Percentiles rank a stretch among this genome's conserved stretches.
Conservation (phyloP, 2,888 invertebrate species). For the Hylaea fasciaria region DNA sequence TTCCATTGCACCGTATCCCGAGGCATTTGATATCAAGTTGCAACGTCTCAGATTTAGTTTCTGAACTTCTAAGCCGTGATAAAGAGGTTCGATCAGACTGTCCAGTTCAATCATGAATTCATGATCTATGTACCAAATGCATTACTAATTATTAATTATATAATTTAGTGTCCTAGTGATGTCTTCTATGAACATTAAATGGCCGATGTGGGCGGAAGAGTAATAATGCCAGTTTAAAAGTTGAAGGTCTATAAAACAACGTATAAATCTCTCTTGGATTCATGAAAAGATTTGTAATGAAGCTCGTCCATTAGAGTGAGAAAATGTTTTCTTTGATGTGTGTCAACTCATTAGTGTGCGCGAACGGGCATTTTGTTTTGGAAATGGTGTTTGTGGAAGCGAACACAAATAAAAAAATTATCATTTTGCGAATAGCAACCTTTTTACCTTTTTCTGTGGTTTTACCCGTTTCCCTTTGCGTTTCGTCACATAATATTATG, state of each 20-base stretch:
- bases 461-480: no score
- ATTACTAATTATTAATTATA: slow-evolving; percentile 17
- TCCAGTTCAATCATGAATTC: slow-evolving; percentile 1
- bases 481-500: no score
- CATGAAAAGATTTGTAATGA: slow-evolving; percentile 26
- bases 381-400: slow-evolving; percentile 27
- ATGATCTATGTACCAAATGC: slow-evolving; percentile 11
- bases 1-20: slow-evolving; percentile 15
- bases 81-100: neutral
- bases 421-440: neutral
- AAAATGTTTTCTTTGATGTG: slow-evolving; percentile 38
- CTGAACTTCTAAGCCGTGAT: slow-evolving; percentile 1
- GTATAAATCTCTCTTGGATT: slow-evolving; percentile 31
- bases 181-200: slow-evolving; percentile 9
- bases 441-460: neutral
- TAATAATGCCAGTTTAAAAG: slow-evolving; percentile 26
- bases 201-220: slow-evolving; percentile 7
- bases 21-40: slow-evolving; percentile 9
- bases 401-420: slow-evolving; percentile 2
- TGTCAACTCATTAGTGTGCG: slow-evolving; percentile 22
- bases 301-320: slow-evolving; percentile 22
- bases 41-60: slow-evolving; percentile 10
- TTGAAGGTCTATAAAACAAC: slow-evolving; percentile 20
- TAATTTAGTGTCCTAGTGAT: neutral
- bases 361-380: slow-evolving; percentile 17